Evolutionary conservation across 2,888 invertebrate species (phyloP).

Genomic region (Brenthis hecate): DNA sequence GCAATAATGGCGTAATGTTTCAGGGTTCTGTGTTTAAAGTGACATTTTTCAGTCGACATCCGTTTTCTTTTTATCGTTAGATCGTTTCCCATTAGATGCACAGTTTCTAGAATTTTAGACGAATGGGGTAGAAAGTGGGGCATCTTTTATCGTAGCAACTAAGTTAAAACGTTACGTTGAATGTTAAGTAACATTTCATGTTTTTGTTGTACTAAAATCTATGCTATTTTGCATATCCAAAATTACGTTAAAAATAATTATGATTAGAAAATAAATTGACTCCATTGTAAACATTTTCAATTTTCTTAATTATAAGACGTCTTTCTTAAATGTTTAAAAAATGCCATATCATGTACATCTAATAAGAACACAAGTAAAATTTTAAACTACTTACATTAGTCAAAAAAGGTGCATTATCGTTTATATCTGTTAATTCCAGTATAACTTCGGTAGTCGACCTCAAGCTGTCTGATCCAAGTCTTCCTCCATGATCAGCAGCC

Average conservation of each 20-base stretch:
- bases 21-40: constrained; percentile 17
- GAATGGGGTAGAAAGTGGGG: background rate
- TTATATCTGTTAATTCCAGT: constrained; percentile 89
- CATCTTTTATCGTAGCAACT: constrained; percentile 4
- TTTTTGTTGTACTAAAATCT: background rate
- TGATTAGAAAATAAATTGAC: background rate
- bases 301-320: background rate
- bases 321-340: too few relatives aligned
- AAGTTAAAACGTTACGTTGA: background rate
- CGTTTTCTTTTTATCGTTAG: constrained; percentile 20
- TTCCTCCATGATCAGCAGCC: constrained; percentile 89
- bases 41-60: constrained; percentile 27
- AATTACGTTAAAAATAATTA: background rate
- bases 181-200: background rate
- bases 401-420: constrained; percentile 96
- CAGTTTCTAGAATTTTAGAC: constrained; percentile 20
- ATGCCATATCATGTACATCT: too few relatives aligned
- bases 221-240: too few relatives aligned
- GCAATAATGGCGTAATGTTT: constrained; percentile 28
- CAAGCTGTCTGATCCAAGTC: constrained; percentile 82
- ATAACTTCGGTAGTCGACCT: constrained; percentile 86
- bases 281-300: background rate
- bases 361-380: background rate
- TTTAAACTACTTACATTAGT: constrained; percentile 83
- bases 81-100: constrained; percentile 25